Evolutionary conservation across 2,113 vertebrate species (phyloP), one percentile per base, ranked within the genome.

Genomic region (Tapirus terrestris): DNA sequence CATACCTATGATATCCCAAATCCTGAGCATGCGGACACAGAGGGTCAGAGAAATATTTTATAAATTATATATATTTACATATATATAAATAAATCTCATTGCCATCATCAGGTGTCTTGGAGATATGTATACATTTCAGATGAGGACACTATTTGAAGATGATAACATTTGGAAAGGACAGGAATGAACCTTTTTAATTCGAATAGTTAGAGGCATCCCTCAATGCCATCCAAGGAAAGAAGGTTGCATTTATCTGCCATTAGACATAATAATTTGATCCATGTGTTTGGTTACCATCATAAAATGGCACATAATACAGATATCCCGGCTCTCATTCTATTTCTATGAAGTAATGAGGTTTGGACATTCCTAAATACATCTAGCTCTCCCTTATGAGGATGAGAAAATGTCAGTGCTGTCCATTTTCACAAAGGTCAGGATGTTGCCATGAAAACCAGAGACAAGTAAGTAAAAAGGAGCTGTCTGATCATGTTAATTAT

Each of bases 391-490:
- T 0, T 56, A 2, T 8, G 31, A 51, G 89, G 67, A 68, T 70
- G 75, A 92, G 91, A 83, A 89, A 93, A 94, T 31, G 29, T 91
- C 72, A 60, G 25, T 16, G 75, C 33, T 68, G 43, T 95, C 61
- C 75, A 79, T 92, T 89, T 96, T 82, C 39, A 67, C 95, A 97
- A 97, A 97, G 96, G 93, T 97, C 94, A 88, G 70, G 65, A 86
- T 95, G 13, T 39, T 84, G 76, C 25, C 68, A 75, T 75, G 85
- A 92, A 58, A 85, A 81, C 72, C 58, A 89, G 27, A 33, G 60
- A 79, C 67, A 8, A 84, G 75, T 91, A 82, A 96, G 79, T 45
- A 58, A 65, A 61, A 81, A 96, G 73, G 7, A 93, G 23, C 56
- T 67, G 53, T 81, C n/a, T 76, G 72, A 89, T 60, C 63, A 58